phyloP scores from a whole-genome alignment of 1,140 invertebrate species.

The Laupala kohalensis region DNA sequence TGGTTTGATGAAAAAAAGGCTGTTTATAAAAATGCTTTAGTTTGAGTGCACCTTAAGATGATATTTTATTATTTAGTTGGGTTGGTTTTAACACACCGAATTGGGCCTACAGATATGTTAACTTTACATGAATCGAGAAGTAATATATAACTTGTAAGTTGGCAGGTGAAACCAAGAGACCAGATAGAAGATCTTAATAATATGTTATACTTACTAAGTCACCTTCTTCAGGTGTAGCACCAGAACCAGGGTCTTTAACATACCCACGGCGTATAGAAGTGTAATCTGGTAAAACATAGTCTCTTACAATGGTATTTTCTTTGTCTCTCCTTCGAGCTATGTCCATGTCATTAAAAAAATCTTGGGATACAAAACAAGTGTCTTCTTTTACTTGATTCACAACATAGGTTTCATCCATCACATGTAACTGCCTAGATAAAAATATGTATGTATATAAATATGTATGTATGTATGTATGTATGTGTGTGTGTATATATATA shows the following conservation, averaged over 20 bases:
- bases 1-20: too few relatives aligned
- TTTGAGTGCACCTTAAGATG: too few relatives aligned
- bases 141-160: too few relatives aligned
- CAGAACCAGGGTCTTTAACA: constrained; percentile 41
- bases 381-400: constrained; percentile 99
- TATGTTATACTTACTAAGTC: constrained; percentile 34
- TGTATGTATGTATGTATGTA: too few relatives aligned
- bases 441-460: not conserved
- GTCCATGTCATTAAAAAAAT: constrained; percentile 77
- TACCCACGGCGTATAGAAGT: constrained; percentile 72
- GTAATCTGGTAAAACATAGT: constrained; percentile 95
- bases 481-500: too few relatives aligned
- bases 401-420: constrained; percentile 98
- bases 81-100: too few relatives aligned
- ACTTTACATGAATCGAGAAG: too few relatives aligned
- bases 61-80: too few relatives aligned
- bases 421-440: constrained; percentile 71
- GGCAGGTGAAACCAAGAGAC: too few relatives aligned
- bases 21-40: too few relatives aligned
- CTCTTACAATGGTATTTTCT: constrained; percentile 54
- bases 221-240: constrained; percentile 43
- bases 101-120: too few relatives aligned
- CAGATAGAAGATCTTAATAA: not conserved
- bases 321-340: constrained; percentile 49
- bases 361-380: constrained; percentile 80